Conservation (phyloP, 1,140 invertebrate species). For the Ooceraea biroi region DNA sequence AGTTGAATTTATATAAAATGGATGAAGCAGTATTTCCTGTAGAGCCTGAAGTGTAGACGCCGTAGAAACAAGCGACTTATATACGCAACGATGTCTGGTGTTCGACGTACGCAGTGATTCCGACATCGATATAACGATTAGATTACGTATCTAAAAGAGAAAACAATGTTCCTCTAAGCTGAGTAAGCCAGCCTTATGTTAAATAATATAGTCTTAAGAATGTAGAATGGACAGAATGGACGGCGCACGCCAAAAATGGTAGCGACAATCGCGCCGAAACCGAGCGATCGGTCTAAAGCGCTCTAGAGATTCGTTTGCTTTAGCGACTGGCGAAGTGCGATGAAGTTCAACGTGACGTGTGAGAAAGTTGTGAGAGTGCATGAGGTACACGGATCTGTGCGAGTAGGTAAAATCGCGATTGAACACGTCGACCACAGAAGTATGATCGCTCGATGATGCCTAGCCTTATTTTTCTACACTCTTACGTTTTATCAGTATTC, state of each 20-base stretch:
- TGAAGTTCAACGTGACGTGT: not conserved
- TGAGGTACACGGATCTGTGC: conserved; percentile 3
- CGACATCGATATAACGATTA: conserved; percentile 60
- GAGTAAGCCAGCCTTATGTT: conserved; percentile 86
- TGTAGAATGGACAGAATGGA: conserved; percentile 41
- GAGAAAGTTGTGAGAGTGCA: not conserved
- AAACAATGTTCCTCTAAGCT: conserved; percentile 86
- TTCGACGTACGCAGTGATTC: conserved; percentile 35
- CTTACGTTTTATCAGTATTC: conserved; percentile 83
- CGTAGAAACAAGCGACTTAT: conserved; percentile 49
- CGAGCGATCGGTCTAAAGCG: conserved; percentile 27
- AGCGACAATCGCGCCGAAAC: conserved; percentile 24
- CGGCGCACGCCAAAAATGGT: conserved; percentile 10
- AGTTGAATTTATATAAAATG: conserved; percentile 77
- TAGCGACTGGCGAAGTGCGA: not conserved
- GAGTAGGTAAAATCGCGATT: conserved; percentile 26
- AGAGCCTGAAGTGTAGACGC: conserved; percentile 71
- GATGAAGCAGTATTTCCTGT: conserved; percentile 74
- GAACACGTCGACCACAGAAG: conserved; percentile 42
- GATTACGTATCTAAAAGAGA: conserved; percentile 77
- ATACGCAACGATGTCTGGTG: conserved; percentile 52
- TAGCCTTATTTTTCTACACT: conserved; percentile 85
- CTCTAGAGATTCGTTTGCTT: conserved; percentile 44
- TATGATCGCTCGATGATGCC: conserved; percentile 74
- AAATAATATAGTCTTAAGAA: conserved; percentile 76